Evolutionary conservation across 2,888 invertebrate genomes (phyloP), one percentile per base, ranked within the genome.

Genomic region (Campoplex nolae): DNA sequence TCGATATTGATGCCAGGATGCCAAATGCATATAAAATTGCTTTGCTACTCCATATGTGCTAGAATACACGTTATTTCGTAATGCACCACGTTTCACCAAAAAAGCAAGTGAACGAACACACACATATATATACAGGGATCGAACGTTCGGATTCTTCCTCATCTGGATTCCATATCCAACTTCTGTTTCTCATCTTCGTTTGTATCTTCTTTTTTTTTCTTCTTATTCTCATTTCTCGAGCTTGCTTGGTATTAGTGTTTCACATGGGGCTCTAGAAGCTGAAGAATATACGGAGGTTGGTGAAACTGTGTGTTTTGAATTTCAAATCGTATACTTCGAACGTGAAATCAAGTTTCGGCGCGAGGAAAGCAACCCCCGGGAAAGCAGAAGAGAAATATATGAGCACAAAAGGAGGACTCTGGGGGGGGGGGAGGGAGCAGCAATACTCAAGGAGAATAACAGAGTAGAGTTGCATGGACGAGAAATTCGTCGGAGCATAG

Each of bases 281-380:
- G 13, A 35, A 9, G 74, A 56, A 23, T 42, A 54, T 48, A 35
- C 28, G 71, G 62, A 75, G 28, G 76, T 45, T n/a, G 65, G 77
- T n/a, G 16, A 28, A 54, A 0, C 35, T 76, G 56, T 80, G 76
- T 82, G 77, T 83, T 86, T 78, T 86, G 85, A 86, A 86, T 83
- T 86, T 86, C 71, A 86, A 79, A 86, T 83, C 62, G 51, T 51
- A 38, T 18, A 58, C 54, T 75, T 42, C n/a, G 54, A 32, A 81
- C 65, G 77, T 67, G 65, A 67, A 65, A 16, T 45, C 68, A 73
- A 78, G 78, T 62, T 83, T 83, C 38, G 68, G 54, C 35, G 83
- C 42, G 78, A 67, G 74, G 45, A 67, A 75, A 70, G 58, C 77
- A 18, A 77, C 35, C 79, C 73, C 13, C 28, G 35, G 42, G 65